Percentiles rank a stretch among this genome's conserved stretches.
Conservation (phyloP, 2,113 vertebrate genomes). For the Castor canadensis region DNA sequence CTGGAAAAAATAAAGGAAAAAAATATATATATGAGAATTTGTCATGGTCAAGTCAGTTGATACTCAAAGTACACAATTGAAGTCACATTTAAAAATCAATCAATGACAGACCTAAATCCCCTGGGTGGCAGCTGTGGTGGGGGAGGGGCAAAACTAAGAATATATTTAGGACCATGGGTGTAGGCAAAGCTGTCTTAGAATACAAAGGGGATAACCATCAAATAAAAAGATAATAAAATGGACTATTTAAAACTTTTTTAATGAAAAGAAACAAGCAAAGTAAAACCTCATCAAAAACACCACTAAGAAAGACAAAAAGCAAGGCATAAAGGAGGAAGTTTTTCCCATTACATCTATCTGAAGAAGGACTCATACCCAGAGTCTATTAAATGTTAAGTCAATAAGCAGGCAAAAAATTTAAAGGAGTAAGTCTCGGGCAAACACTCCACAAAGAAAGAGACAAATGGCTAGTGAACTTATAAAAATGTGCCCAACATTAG, state of each 20-base stretch:
- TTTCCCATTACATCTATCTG: background rate
- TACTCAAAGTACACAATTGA: background rate
- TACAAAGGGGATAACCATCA: background rate
- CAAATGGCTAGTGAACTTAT: too few relatives aligned
- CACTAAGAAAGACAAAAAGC: background rate
- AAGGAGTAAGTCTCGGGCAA: background rate
- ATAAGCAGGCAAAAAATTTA: background rate
- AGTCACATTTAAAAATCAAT: background rate
- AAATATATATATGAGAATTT: background rate
- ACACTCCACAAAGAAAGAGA: background rate
- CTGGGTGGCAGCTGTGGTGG: too few relatives aligned
- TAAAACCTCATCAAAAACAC: background rate
- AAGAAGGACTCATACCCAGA: background rate
- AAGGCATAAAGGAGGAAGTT: background rate
- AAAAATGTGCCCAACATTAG: accelerated
- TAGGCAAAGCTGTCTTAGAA: background rate
- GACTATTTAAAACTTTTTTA: background rate
- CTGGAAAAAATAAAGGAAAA: too few relatives aligned
- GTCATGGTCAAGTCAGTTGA: background rate
- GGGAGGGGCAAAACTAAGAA: too few relatives aligned
- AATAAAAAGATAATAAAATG: background rate
- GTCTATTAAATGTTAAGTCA: too few relatives aligned
- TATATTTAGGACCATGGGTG: background rate
- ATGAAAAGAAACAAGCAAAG: background rate
- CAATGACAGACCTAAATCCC: background rate